Evolutionary conservation across 2,113 vertebrate species (phyloP).

Genomic region (Cyprinodon brontotheroides): DNA sequence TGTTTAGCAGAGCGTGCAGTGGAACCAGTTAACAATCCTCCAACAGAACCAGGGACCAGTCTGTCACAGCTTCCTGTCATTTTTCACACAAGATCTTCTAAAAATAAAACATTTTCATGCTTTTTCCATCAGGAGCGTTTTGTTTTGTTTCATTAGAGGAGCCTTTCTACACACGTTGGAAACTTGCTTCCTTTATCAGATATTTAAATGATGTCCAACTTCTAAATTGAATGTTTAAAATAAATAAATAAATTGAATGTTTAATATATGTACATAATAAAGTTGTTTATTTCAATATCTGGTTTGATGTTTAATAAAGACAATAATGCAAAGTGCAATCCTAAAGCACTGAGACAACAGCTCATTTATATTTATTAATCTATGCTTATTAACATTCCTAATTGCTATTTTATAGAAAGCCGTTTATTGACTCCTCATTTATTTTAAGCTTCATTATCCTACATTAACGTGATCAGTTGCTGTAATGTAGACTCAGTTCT

Average conservation of each 20-base stretch:
- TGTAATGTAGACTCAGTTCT: neutral
- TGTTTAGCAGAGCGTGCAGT: conserved; percentile 64
- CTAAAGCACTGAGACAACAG: conserved; percentile 25
- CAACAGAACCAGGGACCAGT: conserved; percentile 51
- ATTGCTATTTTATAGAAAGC: conserved; percentile 35
- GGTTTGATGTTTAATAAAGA: conserved; percentile 16
- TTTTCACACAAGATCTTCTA: conserved; percentile 36
- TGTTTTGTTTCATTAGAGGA: conserved; percentile 31
- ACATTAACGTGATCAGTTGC: conserved; percentile 12
- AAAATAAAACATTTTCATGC: conserved; percentile 24
- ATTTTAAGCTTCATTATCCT: conserved; percentile 23
- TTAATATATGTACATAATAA: conserved; percentile 24
- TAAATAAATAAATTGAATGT: no score
- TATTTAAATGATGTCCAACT: neutral
- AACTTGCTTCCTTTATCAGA: conserved; percentile 2
- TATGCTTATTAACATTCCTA: conserved; percentile 40
- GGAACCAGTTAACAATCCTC: conserved; percentile 63
- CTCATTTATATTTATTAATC: conserved; percentile 42
- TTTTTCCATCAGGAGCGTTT: conserved; percentile 10
- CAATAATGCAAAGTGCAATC: conserved; percentile 22
- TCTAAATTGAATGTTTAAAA: neutral
- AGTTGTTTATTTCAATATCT: conserved; percentile 21
- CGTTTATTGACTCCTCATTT: conserved; percentile 36
- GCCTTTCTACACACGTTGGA: neutral
- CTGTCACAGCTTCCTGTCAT: conserved; percentile 38